Conservation (phyloP, 2,113 vertebrate genomes). For the Neodontobutis hainanensis region DNA sequence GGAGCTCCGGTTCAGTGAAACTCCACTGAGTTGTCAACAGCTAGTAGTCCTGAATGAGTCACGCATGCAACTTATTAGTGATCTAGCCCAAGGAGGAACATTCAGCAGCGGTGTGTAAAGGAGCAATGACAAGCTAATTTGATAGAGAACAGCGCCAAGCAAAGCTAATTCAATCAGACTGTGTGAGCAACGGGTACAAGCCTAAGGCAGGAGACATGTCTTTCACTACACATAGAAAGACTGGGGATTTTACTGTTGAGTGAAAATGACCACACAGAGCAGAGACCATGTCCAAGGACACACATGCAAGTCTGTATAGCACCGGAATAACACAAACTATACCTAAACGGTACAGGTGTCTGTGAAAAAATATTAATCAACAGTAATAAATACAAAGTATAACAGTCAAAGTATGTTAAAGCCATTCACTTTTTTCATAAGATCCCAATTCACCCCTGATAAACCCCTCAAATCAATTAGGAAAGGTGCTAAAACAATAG, state of each 20-base stretch:
- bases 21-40: conserved; percentile 35
- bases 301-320: conserved; percentile 2
- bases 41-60: conserved; percentile 30
- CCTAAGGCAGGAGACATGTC: conserved; percentile 30
- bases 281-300: conserved; percentile 24
- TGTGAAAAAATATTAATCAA: no score
- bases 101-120: conserved; percentile 30
- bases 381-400: no score
- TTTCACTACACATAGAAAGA: conserved; percentile 18
- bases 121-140: conserved; percentile 43
- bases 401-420: no score
- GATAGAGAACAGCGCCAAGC: conserved; percentile 41
- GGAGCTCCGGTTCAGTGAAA: background rate
- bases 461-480: no score
- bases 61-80: no score
- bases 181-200: conserved; percentile 35
- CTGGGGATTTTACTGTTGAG: conserved; percentile 22
- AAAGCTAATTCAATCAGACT: conserved; percentile 60
- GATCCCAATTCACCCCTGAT: no score
- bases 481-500: no score
- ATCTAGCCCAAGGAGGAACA: conserved; percentile 32
- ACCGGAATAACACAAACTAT: no score
- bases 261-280: conserved; percentile 25
- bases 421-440: no score
- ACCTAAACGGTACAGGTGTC: no score